Evolutionary conservation across 2,888 invertebrate genomes (phyloP).

Genomic region (Cremastinae sp.): DNA sequence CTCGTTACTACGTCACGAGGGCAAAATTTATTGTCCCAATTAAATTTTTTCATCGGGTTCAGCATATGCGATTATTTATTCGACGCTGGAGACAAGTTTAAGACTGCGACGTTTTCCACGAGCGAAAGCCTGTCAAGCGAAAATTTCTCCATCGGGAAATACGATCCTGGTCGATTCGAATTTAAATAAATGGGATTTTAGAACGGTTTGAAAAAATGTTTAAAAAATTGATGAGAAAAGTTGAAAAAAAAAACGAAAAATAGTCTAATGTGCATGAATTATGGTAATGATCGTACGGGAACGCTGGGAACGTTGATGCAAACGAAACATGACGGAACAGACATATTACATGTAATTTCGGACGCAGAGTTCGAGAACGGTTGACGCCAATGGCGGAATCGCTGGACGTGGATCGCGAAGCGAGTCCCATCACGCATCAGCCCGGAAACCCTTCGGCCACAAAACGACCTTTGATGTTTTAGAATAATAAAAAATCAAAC

Average conservation of each 20-base stretch:
- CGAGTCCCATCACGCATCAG: conserved; percentile 30
- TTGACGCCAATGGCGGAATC: conserved; percentile 16
- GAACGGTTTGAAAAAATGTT: too few relatives aligned
- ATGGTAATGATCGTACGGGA: conserved; percentile 24
- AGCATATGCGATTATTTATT: too few relatives aligned
- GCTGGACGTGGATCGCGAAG: not conserved
- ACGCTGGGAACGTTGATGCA: conserved; percentile 6
- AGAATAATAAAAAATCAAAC: conserved; percentile 12
- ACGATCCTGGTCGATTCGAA: not conserved
- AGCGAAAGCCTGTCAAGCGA: not conserved
- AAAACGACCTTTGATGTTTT: conserved; percentile 12
- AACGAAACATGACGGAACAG: conserved; percentile 35
- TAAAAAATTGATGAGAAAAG: too few relatives aligned
- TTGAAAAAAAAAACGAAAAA: too few relatives aligned
- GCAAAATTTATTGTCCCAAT: too few relatives aligned
- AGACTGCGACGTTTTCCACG: not conserved
- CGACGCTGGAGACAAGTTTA: not conserved
- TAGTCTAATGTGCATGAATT: conserved; percentile 31
- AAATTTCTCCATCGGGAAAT: not conserved
- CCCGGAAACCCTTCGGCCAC: conserved; percentile 43
- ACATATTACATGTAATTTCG: conserved; percentile 28
- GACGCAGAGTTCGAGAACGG: conserved; percentile 18
- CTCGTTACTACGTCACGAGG: too few relatives aligned
- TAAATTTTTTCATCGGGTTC: too few relatives aligned
- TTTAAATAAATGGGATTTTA: too few relatives aligned